A percentile compares a stretch with the other conserved stretches of the same genome.
phyloP scores from a whole-genome alignment of 2,797 vertebrate genomes.

The Tolypeutes matacus region DNA sequence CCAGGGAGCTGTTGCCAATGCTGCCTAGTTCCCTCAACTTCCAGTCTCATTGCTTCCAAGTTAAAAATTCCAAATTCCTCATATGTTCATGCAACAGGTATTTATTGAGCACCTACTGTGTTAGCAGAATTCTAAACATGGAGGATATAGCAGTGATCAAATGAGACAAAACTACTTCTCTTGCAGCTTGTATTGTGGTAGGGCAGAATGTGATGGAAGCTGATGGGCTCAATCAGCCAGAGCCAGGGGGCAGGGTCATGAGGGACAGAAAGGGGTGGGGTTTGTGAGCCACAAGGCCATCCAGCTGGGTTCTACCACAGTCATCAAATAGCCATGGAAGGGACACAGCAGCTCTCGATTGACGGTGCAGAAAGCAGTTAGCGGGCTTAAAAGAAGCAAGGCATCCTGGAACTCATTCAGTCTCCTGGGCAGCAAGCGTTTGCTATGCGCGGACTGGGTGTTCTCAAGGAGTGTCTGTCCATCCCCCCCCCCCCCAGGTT shows the following conservation, averaged over 20 bases:
- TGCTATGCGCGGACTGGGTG: background rate
- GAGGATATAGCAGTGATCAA: background rate
- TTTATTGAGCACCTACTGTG: background rate
- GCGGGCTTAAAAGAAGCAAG: background rate
- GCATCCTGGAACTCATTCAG: background rate
- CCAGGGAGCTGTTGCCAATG: background rate
- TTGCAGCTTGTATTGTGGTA: background rate
- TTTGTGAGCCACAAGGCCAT: background rate
- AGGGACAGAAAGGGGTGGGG: background rate
- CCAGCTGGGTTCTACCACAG: background rate
- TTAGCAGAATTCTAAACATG: background rate
- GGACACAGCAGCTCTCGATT: background rate
- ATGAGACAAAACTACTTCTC: background rate
- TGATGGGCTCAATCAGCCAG: background rate
- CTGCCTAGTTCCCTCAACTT: background rate
- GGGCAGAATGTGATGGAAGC: background rate
- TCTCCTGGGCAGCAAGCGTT: background rate
- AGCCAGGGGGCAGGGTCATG: background rate
- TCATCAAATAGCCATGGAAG: background rate
- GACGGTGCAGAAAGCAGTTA: background rate
- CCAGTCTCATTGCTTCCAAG: slow-evolving; percentile 37
- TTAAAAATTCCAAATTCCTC: slow-evolving; percentile 23
- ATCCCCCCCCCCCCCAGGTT: accelerated
- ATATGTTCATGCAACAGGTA: background rate
- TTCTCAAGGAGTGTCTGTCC: background rate